Conservation (phyloP, 92 coral and sea anemone genomes). For the Umimayanthus chanpuru region DNA sequence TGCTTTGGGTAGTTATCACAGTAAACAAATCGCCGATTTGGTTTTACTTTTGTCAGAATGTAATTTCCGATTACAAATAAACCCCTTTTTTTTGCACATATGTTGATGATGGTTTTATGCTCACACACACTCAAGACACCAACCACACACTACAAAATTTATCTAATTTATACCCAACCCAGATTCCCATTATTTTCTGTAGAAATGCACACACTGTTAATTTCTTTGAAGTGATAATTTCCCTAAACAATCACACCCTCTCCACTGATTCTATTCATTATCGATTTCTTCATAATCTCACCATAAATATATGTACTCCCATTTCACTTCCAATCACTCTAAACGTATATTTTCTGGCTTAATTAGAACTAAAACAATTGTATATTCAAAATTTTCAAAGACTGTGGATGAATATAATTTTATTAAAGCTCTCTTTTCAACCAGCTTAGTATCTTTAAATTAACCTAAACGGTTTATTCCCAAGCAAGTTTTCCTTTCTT, state of each 20-base stretch:
- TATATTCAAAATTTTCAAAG: not conserved
- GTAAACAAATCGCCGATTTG: slow-evolving; percentile 56
- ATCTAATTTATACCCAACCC: not conserved
- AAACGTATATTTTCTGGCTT: not conserved
- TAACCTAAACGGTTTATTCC: not conserved
- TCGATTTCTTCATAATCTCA: not conserved
- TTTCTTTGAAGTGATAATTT: not conserved
- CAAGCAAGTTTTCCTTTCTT: not conserved
- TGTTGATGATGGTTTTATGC: slow-evolving; percentile 13
- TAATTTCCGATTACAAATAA: not conserved
- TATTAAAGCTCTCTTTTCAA: not conserved
- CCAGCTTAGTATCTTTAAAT: not conserved
- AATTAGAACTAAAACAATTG: not conserved
- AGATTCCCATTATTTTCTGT: not conserved
- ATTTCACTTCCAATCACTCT: not conserved
- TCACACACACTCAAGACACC: not conserved
- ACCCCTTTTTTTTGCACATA: not conserved
- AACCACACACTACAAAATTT: not conserved
- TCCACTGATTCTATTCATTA: not conserved
- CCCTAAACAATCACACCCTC: not conserved
- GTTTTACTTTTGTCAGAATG: slow-evolving; percentile 49
- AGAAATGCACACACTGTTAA: not conserved
- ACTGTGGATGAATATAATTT: not conserved
- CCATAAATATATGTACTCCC: not conserved
- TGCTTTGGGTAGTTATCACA: slow-evolving; percentile 62